These are phyloP conservation scores for Lepidocolaptes lacrymiger DNA, from an alignment of 2,797 vertebrate genomes.

Conservation along the genomic window DNA sequence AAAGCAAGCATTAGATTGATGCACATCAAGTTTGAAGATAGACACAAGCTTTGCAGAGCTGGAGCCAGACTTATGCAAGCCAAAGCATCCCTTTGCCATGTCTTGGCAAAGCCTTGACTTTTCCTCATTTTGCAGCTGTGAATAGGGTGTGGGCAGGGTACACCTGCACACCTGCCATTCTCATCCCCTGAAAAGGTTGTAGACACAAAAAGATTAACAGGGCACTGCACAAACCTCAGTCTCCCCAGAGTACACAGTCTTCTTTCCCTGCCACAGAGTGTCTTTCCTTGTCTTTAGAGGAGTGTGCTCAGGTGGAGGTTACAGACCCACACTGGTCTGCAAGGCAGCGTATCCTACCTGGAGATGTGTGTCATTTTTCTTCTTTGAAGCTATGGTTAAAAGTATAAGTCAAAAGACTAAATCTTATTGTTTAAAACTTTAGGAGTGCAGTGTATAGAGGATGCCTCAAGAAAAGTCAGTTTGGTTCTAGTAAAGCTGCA, in stretches of 20 bases:
- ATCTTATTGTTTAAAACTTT: not conserved
- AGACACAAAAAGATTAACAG: not conserved
- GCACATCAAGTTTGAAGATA: rapidly evolving
- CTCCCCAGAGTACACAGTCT: not conserved
- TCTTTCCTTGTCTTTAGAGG: not conserved
- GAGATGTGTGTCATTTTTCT: not conserved
- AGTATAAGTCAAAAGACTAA: not conserved
- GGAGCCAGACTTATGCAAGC: not conserved
- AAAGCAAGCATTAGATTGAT: not conserved
- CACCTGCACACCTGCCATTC: not conserved
- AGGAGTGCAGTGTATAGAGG: not conserved
- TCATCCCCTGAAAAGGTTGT: not conserved
- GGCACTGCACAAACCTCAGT: not conserved
- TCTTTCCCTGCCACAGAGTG: not conserved
- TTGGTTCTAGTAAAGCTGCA: not conserved
- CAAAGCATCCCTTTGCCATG: not conserved
- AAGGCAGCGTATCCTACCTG: not conserved
- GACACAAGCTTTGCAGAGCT: not conserved
- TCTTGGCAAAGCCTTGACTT: not conserved
- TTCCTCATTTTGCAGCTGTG: not conserved
- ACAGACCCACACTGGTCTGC: not conserved
- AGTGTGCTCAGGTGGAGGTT: not conserved
- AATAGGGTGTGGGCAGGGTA: not conserved
- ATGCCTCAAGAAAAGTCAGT: not conserved
- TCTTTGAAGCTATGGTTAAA: not conserved